Conservation (phyloP, 1,140 invertebrate species). For the Augochlora pura region DNA sequence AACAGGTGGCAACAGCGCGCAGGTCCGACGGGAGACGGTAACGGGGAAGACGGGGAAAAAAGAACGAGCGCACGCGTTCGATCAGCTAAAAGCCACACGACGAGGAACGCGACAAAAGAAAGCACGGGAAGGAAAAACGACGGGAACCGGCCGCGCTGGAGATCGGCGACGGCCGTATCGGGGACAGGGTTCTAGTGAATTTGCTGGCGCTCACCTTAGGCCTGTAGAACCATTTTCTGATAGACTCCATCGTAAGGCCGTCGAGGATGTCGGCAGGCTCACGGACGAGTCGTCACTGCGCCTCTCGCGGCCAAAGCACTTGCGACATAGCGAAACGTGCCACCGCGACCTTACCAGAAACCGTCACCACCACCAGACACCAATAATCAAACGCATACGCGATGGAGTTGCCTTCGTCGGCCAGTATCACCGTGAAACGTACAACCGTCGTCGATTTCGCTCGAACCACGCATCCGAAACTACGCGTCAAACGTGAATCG, state of each 20-base stretch:
- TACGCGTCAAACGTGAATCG: conserved; percentile 48
- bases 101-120: not conserved
- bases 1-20: conserved; percentile 63
- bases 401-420: not conserved
- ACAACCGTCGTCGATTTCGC: conserved; percentile 26
- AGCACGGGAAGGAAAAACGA: not conserved
- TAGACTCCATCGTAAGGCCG: conserved; percentile 87
- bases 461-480: conserved; percentile 39
- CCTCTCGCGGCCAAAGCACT: conserved; percentile 48
- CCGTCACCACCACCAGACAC: conserved; percentile 32
- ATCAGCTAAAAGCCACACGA: conserved; percentile 30
- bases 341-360: conserved; percentile 29
- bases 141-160: not conserved
- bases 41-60: conserved; percentile 29
- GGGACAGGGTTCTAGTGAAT: not conserved
- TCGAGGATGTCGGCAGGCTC: conserved; percentile 49
- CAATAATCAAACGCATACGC: conserved; percentile 28
- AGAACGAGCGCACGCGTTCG: conserved; percentile 52
- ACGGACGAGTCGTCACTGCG: conserved; percentile 56
- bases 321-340: conserved; percentile 62
- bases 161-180: not conserved
- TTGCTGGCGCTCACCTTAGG: conserved; percentile 86
- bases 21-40: conserved; percentile 18
- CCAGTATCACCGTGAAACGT: conserved; percentile 18
- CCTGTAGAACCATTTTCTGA: conserved; percentile 95